Evolutionary conservation across 2,113 vertebrate species (phyloP).

Genomic region (Rutilus rutilus): DNA sequence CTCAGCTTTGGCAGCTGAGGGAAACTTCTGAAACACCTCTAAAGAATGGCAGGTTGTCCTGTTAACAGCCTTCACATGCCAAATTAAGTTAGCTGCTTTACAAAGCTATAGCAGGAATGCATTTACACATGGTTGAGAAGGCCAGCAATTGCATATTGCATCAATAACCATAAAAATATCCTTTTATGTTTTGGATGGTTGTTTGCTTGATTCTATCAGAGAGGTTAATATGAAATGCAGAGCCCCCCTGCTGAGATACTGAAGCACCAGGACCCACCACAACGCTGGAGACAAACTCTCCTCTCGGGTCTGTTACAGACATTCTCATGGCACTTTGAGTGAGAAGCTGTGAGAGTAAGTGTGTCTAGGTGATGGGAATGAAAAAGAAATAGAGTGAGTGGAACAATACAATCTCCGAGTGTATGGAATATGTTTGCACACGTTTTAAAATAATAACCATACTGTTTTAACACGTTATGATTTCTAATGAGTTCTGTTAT

Average conservation of each 20-base stretch:
- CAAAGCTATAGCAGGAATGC: conserved; percentile 58
- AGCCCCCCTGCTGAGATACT: conserved; percentile 24
- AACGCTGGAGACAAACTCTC: neutral
- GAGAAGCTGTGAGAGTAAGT: neutral
- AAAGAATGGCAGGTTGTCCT: conserved; percentile 16
- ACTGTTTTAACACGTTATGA: neutral
- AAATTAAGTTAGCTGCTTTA: conserved; percentile 64
- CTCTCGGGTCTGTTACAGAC: neutral
- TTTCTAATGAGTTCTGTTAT: neutral
- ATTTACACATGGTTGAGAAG: conserved; percentile 11
- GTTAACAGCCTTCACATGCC: conserved; percentile 40
- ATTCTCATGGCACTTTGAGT: neutral
- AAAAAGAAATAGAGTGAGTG: neutral
- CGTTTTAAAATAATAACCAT: neutral
- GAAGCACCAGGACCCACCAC: neutral
- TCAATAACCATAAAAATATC: conserved; percentile 28
- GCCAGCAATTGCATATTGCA: conserved; percentile 2
- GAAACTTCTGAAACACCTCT: conserved; percentile 61
- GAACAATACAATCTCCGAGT: neutral
- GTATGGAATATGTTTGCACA: neutral
- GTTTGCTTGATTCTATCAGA: conserved; percentile 10
- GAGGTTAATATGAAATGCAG: conserved; percentile 32
- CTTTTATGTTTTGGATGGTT: neutral
- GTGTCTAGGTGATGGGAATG: neutral
- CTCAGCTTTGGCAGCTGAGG: conserved; percentile 56